A percentile compares a stretch with the other conserved stretches of the same genome.
phyloP scores from a whole-genome alignment of 2,888 invertebrate species.

The Lithosia quadra region DNA sequence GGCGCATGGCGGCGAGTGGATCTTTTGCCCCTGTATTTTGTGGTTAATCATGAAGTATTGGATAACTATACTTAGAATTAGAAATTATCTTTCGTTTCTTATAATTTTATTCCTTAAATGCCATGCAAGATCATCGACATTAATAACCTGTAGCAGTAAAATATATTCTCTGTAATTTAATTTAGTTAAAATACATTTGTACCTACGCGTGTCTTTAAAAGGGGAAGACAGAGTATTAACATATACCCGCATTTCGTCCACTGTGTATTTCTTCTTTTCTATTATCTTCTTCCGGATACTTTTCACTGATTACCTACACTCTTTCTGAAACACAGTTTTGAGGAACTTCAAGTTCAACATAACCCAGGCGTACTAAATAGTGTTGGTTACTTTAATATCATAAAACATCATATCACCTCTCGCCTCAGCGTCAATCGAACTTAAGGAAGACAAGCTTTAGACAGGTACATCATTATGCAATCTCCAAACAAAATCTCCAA shows the following conservation, averaged over 20 bases:
- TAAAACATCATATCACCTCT: not conserved
- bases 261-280: too few relatives aligned
- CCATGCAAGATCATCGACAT: not conserved
- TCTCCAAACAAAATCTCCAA: conserved; percentile 26
- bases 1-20: conserved; percentile 30
- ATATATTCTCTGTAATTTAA: too few relatives aligned
- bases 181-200: too few relatives aligned
- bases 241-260: too few relatives aligned
- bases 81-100: conserved; percentile 8
- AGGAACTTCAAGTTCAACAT: too few relatives aligned
- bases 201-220: too few relatives aligned
- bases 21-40: conserved; percentile 42
- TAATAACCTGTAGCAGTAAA: not conserved
- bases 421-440: not conserved
- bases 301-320: too few relatives aligned
- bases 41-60: conserved; percentile 32
- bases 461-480: conserved; percentile 20
- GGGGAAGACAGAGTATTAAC: too few relatives aligned
- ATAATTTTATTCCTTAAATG: not conserved
- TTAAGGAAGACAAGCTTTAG: conserved; percentile 2
- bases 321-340: too few relatives aligned
- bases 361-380: not conserved
- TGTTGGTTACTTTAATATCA: not conserved
- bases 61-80: conserved; percentile 6
- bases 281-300: too few relatives aligned